phyloP scores from a whole-genome alignment of 2,888 invertebrate genomes.

The Syrphus vitripennis region DNA sequence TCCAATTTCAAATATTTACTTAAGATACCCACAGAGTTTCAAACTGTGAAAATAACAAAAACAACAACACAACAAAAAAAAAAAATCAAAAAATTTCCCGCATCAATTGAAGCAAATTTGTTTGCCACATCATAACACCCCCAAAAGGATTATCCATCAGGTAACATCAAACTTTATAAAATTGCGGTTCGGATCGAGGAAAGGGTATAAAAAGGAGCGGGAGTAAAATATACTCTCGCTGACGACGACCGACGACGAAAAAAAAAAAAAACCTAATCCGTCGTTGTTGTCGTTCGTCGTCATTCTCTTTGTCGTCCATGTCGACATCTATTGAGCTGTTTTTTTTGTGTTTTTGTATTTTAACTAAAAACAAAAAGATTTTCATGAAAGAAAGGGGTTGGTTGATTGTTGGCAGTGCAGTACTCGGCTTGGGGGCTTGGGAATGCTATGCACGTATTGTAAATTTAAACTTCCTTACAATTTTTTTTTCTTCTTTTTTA shows the following conservation, averaged over 20 bases:
- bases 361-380: conserved; percentile 35
- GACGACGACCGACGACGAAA: too few relatives aligned
- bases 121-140: conserved; percentile 49
- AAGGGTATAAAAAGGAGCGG: too few relatives aligned
- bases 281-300: neutral
- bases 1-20: conserved; percentile 37
- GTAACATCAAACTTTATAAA: conserved; percentile 35
- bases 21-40: neutral
- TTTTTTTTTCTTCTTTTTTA: neutral
- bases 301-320: neutral
- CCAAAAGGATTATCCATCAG: conserved; percentile 35
- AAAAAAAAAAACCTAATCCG: conserved; percentile 22
- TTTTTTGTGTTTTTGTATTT: neutral
- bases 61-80: neutral
- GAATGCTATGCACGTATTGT: conserved; percentile 56
- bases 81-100: conserved; percentile 37
- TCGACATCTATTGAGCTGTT: neutral
- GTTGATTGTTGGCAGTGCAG: conserved; percentile 47
- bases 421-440: conserved; percentile 7
- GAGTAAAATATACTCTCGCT: neutral
- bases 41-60: neutral
- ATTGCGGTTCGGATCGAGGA: neutral
- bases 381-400: conserved; percentile 53
- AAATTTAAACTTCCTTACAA: conserved; percentile 26
- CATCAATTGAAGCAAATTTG: conserved; percentile 58